phyloP scores from a whole-genome alignment of 1,140 invertebrate genomes.

The Marisa cornuarietis region DNA sequence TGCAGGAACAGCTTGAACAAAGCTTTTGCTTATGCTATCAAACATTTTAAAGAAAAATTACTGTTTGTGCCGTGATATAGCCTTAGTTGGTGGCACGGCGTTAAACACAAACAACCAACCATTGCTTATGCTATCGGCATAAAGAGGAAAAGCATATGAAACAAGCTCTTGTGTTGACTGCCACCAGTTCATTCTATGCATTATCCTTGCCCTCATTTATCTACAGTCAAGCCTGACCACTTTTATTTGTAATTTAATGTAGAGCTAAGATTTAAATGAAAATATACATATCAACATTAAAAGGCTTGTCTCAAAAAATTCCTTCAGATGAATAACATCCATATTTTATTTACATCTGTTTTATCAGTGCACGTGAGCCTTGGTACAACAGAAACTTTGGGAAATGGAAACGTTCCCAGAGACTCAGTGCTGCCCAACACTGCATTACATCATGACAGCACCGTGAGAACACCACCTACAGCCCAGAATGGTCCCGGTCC shows the following conservation, averaged over 20 bases:
- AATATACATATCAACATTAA: neutral
- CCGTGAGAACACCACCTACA: neutral
- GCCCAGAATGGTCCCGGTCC: constrained; percentile 3
- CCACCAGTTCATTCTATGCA: neutral
- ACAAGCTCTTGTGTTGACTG: neutral
- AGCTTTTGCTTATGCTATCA: too few relatives aligned
- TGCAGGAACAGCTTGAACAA: too few relatives aligned
- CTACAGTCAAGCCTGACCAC: neutral
- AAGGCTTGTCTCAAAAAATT: too few relatives aligned
- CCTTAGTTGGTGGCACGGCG: too few relatives aligned
- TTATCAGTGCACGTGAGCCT: constrained; percentile 6
- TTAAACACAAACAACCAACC: too few relatives aligned
- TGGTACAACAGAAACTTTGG: neutral
- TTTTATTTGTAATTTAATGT: neutral
- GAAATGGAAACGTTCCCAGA: constrained; percentile 17
- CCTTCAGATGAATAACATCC: neutral
- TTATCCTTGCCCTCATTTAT: neutral
- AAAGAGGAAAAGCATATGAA: neutral
- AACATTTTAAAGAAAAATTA: too few relatives aligned
- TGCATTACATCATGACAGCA: neutral
- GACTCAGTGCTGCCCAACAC: neutral
- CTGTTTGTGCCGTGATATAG: too few relatives aligned
- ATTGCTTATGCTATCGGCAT: neutral
- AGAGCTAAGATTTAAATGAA: neutral
- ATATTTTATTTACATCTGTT: neutral